phyloP scores from a whole-genome alignment of 2,888 invertebrate species.

The Smittia sp. region DNA sequence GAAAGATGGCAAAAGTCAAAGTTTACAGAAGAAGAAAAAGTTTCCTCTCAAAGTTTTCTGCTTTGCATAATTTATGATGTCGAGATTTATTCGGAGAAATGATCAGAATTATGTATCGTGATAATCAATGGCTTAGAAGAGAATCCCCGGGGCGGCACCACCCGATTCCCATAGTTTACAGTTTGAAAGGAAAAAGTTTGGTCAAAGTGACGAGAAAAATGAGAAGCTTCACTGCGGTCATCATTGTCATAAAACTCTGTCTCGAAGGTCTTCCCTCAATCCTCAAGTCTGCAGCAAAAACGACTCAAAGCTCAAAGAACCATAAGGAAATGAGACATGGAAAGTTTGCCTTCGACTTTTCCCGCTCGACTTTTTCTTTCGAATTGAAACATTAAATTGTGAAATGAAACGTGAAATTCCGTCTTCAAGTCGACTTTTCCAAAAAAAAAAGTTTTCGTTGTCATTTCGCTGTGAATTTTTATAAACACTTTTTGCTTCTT shows the following conservation, averaged over 20 bases:
- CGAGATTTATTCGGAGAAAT: slow-evolving; percentile 13
- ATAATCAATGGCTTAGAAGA: slow-evolving; percentile 40
- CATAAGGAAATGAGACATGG: slow-evolving; percentile 16
- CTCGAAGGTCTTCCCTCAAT: background rate
- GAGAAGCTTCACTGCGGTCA: slow-evolving; percentile 4
- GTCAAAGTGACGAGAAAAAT: background rate
- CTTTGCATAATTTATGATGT: slow-evolving; percentile 40
- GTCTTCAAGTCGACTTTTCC: background rate
- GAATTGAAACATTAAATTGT: slow-evolving; percentile 40
- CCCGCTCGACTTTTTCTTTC: background rate
- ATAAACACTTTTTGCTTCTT: slow-evolving; percentile 30
- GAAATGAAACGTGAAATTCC: slow-evolving; percentile 39
- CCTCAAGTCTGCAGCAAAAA: background rate
- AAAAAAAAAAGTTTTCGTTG: slow-evolving; percentile 1
- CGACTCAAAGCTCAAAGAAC: background rate
- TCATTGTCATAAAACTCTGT: background rate
- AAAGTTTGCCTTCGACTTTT: slow-evolving; percentile 17
- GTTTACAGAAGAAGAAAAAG: slow-evolving; percentile 22
- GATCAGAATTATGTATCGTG: slow-evolving; percentile 38
- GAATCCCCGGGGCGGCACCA: slow-evolving; percentile 5
- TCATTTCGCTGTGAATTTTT: slow-evolving; percentile 19
- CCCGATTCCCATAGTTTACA: background rate
- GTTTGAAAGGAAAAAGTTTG: background rate
- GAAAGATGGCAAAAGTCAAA: slow-evolving; percentile 21
- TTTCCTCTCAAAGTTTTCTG: slow-evolving; percentile 14